Evolutionary conservation across 2,888 invertebrate genomes (phyloP).

Genomic region (Oscheius sp.): DNA sequence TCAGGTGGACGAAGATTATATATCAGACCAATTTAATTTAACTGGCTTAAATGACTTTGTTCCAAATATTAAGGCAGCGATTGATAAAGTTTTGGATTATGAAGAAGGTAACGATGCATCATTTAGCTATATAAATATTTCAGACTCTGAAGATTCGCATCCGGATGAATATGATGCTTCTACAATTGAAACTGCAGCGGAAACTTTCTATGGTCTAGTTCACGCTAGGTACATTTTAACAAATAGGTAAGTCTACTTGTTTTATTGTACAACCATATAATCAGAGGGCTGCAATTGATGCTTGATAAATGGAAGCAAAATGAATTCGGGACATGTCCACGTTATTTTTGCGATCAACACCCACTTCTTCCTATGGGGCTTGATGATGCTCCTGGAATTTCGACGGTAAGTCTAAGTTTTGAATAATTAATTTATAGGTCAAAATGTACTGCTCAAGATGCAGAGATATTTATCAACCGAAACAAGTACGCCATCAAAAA

Average conservation of each 20-base stretch:
- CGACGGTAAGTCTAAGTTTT: background rate
- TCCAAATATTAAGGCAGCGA: conserved; percentile 18
- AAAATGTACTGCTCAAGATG: conserved; percentile 30
- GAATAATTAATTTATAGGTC: conserved; percentile 6
- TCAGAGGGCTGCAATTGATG: conserved; percentile 24
- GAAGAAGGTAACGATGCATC: background rate
- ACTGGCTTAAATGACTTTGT: conserved; percentile 27
- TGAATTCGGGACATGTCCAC: conserved; percentile 28
- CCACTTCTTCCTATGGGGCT: conserved; percentile 25
- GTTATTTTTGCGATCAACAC: conserved; percentile 16
- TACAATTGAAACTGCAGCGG: background rate
- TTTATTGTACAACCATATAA: no score
- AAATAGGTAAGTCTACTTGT: conserved; percentile 1
- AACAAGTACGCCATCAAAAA: conserved; percentile 6
- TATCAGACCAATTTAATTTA: conserved; percentile 27
- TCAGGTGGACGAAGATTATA: conserved; percentile 30
- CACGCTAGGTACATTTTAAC: conserved; percentile 29
- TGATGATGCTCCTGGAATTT: conserved; percentile 13
- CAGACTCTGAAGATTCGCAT: background rate
- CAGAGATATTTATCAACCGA: conserved; percentile 26
- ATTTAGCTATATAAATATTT: background rate
- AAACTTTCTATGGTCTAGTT: conserved; percentile 27
- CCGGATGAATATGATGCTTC: background rate
- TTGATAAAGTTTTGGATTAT: conserved; percentile 27
- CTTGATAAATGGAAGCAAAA: conserved; percentile 18